A percentile compares a stretch with the other conserved stretches of the same genome.
Evolutionary conservation across 2,113 vertebrate species (phyloP).

Genomic region (Ophthalmolycus amberensis): DNA sequence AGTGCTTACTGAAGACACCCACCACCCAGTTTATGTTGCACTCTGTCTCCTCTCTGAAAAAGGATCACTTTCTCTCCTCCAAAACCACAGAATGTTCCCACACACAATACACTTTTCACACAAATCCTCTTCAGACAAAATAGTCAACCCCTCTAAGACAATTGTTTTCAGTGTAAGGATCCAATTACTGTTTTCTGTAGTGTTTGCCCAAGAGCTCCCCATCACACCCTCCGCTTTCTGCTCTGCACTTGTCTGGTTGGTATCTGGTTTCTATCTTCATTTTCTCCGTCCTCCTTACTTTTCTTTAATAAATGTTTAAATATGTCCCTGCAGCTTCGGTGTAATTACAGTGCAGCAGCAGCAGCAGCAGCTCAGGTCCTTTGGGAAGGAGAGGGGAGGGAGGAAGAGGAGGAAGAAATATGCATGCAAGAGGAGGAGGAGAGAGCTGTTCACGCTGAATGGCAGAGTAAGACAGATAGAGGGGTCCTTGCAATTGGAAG

Average conservation of each 20-base stretch:
- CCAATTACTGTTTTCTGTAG: slow-evolving; percentile 57
- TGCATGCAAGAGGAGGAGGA: slow-evolving; percentile 46
- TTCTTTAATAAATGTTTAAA: slow-evolving; percentile 85
- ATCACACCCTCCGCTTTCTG: slow-evolving; percentile 31
- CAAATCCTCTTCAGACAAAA: slow-evolving; percentile 37
- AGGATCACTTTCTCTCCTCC: slow-evolving; percentile 22
- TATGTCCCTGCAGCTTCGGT: slow-evolving; percentile 81
- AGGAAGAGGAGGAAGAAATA: background rate
- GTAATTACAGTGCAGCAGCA: slow-evolving; percentile 82
- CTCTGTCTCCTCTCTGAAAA: slow-evolving; percentile 39
- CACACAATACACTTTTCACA: background rate
- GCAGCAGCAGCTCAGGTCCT: slow-evolving; percentile 67
- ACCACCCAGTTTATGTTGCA: slow-evolving; percentile 27
- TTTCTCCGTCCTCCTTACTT: slow-evolving; percentile 72
- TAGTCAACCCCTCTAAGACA: slow-evolving; percentile 5
- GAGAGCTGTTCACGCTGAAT: slow-evolving; percentile 57
- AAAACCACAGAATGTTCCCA: slow-evolving; percentile 11
- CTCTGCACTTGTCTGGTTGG: slow-evolving; percentile 59
- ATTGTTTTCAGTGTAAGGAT: slow-evolving; percentile 51
- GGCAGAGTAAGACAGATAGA: slow-evolving; percentile 51
- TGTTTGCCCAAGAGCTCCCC: slow-evolving; percentile 48
- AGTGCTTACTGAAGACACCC: slow-evolving; percentile 24
- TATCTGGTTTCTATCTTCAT: slow-evolving; percentile 73
- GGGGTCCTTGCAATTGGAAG: slow-evolving; percentile 41
- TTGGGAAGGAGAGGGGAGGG: slow-evolving; percentile 47